phyloP scores from a whole-genome alignment of 2,113 vertebrate species.

The Astur gentilis region DNA sequence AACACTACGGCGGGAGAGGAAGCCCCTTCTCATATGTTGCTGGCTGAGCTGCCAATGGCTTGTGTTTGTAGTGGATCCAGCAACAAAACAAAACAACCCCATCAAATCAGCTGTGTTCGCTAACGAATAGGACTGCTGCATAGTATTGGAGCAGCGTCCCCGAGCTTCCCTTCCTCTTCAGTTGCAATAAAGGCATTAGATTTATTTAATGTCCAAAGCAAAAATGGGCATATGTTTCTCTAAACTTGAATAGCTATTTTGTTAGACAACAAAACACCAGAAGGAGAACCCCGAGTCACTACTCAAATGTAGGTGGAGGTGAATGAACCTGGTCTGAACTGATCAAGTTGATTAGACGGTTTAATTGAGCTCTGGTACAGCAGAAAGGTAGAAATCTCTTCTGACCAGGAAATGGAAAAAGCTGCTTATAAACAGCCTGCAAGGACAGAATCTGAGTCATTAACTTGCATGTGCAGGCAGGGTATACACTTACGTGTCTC shows the following conservation, averaged over 20 bases:
- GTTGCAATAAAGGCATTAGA: not conserved
- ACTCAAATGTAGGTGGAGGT: not conserved
- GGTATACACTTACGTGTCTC: not conserved
- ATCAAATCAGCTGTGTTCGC: conserved; percentile 57
- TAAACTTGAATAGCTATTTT: conserved; percentile 1
- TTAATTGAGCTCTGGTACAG: not conserved
- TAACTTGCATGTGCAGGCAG: not conserved
- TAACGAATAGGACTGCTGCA: not conserved
- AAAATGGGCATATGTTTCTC: not conserved
- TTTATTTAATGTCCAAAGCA: not conserved
- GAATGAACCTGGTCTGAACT: not conserved
- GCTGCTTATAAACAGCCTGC: not conserved
- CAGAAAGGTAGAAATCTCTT: not conserved
- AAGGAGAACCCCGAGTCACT: not conserved
- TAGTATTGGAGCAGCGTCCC: not conserved
- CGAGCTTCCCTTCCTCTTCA: not conserved
- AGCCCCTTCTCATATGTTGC: conserved; percentile 64
- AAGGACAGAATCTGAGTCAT: conserved; percentile 8
- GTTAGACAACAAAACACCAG: not conserved
- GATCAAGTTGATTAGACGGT: not conserved
- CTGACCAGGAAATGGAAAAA: not conserved
- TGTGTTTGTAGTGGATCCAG: conserved; percentile 67
- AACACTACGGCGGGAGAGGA: conserved; percentile 60
- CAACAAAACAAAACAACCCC: conserved; percentile 25
- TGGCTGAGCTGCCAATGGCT: conserved; percentile 52